Evolutionary conservation across 2,888 invertebrate genomes (phyloP).

Genomic region (Tryphoninae sp.): DNA sequence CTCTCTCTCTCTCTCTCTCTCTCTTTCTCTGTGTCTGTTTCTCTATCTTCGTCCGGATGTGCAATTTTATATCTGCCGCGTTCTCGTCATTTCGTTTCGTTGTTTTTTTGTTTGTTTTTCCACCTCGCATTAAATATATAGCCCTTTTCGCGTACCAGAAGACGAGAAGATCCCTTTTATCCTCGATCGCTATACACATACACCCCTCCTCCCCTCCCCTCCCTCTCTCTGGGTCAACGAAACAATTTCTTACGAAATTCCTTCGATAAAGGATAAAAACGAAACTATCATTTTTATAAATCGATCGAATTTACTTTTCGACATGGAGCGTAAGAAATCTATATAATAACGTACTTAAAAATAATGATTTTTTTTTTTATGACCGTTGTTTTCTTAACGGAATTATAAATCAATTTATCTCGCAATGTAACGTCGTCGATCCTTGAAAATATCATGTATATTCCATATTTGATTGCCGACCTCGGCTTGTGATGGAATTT

Average conservation of each 20-base stretch:
- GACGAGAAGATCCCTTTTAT: too few species aligned
- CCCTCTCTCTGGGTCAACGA: too few species aligned
- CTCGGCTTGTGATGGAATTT: neutral
- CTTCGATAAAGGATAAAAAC: too few species aligned
- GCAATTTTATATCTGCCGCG: neutral
- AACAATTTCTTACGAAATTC: too few species aligned
- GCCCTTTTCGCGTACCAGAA: too few species aligned
- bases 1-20: slow-evolving; percentile 1
- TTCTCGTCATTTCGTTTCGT: neutral
- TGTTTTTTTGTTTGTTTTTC: neutral
- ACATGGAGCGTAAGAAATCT: too few species aligned
- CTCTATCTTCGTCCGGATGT: neutral
- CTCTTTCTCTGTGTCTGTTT: slow-evolving; percentile 1
- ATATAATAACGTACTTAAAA: neutral
- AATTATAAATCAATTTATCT: neutral
- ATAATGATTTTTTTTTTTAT: neutral
- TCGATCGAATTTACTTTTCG: too few species aligned
- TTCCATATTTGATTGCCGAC: neutral
- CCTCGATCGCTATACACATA: too few species aligned
- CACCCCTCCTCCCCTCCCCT: too few species aligned
- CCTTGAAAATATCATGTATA: neutral
- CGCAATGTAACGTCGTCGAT: neutral
- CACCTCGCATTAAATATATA: too few species aligned
- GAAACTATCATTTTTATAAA: too few species aligned
- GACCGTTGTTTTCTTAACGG: neutral